These are phyloP conservation scores for Leptinotarsa undecemlineata DNA, from an alignment of 1,140 invertebrate species.

Conservation along the genomic window DNA sequence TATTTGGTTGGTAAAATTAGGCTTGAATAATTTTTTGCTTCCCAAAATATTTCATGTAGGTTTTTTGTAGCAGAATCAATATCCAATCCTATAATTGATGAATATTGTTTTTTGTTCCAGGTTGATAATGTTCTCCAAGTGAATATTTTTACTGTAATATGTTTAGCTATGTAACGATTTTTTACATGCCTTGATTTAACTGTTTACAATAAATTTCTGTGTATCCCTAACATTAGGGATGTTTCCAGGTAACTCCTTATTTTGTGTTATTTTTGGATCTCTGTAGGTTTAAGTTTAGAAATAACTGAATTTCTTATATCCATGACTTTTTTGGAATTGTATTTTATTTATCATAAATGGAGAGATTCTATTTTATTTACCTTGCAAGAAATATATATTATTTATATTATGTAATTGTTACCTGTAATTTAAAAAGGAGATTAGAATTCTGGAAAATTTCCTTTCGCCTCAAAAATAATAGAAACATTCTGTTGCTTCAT, in stretches of 20 bases:
- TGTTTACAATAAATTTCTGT: conserved; percentile 8
- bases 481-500: too few relatives aligned
- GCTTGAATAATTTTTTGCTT: too few relatives aligned
- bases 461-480: not conserved
- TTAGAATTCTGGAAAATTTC: conserved; percentile 2
- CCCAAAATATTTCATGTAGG: too few relatives aligned
- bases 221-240: conserved; percentile 14
- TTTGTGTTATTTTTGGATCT: conserved; percentile 25
- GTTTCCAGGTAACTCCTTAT: conserved; percentile 18
- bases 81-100: too few relatives aligned
- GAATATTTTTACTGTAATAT: conserved; percentile 4
- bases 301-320: conserved; percentile 8
- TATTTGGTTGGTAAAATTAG: too few relatives aligned
- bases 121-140: conserved; percentile 32
- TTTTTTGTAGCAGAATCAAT: too few relatives aligned
- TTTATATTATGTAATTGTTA: conserved; percentile 5
- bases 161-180: conserved; percentile 15
- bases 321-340: conserved; percentile 25
- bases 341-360: conserved; percentile 23
- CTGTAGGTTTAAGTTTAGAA: conserved; percentile 16
- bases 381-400: conserved; percentile 6
- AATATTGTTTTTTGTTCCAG: conserved; percentile 26
- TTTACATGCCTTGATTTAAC: conserved; percentile 16
- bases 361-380: conserved; percentile 22
- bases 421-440: not conserved